phyloP scores from a whole-genome alignment of 2,797 vertebrate species.

The Melanotaenia trifasciata region DNA sequence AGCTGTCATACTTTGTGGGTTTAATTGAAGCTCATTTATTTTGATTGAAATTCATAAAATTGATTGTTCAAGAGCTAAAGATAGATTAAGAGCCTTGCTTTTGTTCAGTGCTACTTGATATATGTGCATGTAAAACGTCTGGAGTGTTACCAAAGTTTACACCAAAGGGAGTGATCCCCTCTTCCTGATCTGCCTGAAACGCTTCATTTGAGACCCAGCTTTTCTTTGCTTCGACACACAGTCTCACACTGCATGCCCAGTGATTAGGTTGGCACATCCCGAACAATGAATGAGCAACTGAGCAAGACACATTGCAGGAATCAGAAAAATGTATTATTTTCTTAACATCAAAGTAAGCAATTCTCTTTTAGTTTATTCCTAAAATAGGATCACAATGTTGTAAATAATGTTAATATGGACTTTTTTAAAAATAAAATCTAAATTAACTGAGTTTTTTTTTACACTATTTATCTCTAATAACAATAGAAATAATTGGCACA shows the following conservation, averaged over 20 bases:
- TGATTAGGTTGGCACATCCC: not conserved
- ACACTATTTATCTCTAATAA: not conserved
- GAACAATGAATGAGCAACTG: not conserved
- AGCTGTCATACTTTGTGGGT: conserved; percentile 26
- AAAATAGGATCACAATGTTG: not conserved
- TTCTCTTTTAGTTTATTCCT: not conserved
- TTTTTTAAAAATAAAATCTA: not conserved
- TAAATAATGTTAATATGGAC: not conserved
- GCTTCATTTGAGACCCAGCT: not conserved
- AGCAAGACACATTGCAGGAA: not conserved
- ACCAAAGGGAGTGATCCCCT: not conserved
- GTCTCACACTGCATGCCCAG: not conserved
- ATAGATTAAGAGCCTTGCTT: not conserved
- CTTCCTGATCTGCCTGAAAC: not conserved
- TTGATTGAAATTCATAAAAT: conserved; percentile 36
- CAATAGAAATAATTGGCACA: not conserved
- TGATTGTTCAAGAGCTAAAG: conserved; percentile 28
- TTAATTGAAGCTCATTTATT: conserved; percentile 53
- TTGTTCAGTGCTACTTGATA: conserved; percentile 9
- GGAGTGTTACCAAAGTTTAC: not conserved
- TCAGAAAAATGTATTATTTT: not conserved
- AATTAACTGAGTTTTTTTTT: not conserved
- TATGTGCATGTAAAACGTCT: not conserved
- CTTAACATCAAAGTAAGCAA: not conserved
- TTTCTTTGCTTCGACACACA: not conserved